A percentile compares a stretch with the other conserved stretches of the same genome.
Conservation (phyloP, 2,888 invertebrate genomes). For the Saturnia pavonia region DNA sequence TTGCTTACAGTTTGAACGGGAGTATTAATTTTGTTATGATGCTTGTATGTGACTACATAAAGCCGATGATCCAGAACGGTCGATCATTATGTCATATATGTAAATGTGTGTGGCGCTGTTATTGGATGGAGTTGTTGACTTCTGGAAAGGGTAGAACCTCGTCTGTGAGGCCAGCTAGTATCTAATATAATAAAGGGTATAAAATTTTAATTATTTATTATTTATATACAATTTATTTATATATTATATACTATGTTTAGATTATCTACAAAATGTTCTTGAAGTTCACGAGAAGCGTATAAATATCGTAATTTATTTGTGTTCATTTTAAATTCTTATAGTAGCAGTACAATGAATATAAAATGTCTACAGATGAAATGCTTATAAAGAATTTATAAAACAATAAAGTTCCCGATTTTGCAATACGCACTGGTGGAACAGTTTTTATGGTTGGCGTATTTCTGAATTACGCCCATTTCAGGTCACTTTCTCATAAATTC, state of each 20-base stretch:
- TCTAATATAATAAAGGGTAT: too few relatives aligned
- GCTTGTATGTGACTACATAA: neutral
- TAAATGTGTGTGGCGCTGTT: too few relatives aligned
- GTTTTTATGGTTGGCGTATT: slow-evolving; percentile 13
- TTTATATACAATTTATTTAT: too few relatives aligned
- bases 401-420: slow-evolving; percentile 15
- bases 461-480: slow-evolving; percentile 39
- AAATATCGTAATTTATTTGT: neutral
- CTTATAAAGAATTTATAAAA: slow-evolving; percentile 14
- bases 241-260: neutral
- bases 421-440: slow-evolving; percentile 5
- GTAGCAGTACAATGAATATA: neutral
- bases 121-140: too few relatives aligned
- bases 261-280: neutral
- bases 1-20: neutral
- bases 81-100: too few relatives aligned
- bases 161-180: too few relatives aligned
- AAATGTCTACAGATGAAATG: slow-evolving; percentile 1
- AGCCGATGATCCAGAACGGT: neutral
- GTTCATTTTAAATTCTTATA: neutral
- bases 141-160: too few relatives aligned
- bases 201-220: too few relatives aligned
- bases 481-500: slow-evolving; percentile 37
- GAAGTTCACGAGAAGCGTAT: neutral
- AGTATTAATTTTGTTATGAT: neutral